phyloP scores from a whole-genome alignment of 1,140 invertebrate species.

The Trichonephila inaurata region DNA sequence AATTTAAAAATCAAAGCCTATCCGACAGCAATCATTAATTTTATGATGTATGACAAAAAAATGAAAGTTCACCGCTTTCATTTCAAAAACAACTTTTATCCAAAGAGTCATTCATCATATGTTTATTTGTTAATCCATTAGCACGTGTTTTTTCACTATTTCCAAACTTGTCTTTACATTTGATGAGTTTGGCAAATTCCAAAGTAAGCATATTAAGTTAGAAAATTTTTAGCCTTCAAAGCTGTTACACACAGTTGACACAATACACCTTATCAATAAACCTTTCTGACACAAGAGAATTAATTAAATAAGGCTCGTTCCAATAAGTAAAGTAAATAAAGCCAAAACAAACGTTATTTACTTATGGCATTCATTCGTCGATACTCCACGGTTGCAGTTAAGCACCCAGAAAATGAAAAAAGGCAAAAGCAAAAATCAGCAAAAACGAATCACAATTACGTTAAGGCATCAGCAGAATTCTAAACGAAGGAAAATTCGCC shows the following conservation, averaged over 20 bases:
- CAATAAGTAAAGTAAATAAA: conserved; percentile 35
- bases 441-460: conserved; percentile 38
- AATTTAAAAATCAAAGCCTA: too few relatives aligned
- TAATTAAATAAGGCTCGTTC: neutral
- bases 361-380: neutral
- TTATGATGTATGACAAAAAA: too few relatives aligned
- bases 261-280: conserved; percentile 23
- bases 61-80: neutral
- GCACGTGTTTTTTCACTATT: neutral
- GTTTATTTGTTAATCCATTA: conserved; percentile 14
- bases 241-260: neutral
- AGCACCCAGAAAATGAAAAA: neutral
- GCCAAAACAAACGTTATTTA: conserved; percentile 26
- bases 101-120: neutral
- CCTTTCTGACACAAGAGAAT: conserved; percentile 8
- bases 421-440: neutral
- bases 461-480: conserved; percentile 32
- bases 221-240: neutral
- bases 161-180: neutral
- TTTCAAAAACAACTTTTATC: neutral
- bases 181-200: neutral
- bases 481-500: neutral
- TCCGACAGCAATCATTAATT: too few relatives aligned
- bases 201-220: conserved; percentile 35
- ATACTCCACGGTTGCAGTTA: neutral